Evolutionary conservation across 2,888 invertebrate species (phyloP).

Genomic region (Nymphalis c-album): DNA sequence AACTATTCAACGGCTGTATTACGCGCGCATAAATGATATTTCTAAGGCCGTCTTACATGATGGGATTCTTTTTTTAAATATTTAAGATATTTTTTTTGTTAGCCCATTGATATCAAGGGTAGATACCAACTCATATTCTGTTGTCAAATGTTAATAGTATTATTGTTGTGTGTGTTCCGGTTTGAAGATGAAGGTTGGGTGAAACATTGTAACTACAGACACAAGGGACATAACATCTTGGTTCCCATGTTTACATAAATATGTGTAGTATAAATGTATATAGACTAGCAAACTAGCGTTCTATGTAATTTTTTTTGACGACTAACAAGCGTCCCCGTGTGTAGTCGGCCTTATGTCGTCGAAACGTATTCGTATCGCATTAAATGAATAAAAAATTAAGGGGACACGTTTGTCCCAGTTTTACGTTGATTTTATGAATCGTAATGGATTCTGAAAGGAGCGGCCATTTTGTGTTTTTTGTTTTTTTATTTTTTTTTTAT

Average conservation of each 20-base stretch:
- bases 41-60: neutral
- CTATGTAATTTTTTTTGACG: neutral
- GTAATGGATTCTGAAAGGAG: conserved; percentile 8
- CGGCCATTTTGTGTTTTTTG: conserved; percentile 5
- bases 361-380: conserved; percentile 8
- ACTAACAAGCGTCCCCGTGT: neutral
- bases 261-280: too few species aligned
- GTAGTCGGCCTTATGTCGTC: neutral
- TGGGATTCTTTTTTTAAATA: neutral
- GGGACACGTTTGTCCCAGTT: conserved; percentile 11
- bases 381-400: conserved; percentile 18
- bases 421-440: conserved; percentile 16
- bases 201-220: too few species aligned
- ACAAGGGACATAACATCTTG: too few species aligned
- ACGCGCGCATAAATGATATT: conserved; percentile 19
- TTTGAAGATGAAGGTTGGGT: too few species aligned
- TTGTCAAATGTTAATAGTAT: too few species aligned
- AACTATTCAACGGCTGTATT: conserved; percentile 29
- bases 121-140: too few species aligned
- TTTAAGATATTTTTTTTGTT: too few species aligned
- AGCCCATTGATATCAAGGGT: too few species aligned
- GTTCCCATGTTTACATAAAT: too few species aligned
- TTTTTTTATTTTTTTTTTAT: conserved; percentile 3
- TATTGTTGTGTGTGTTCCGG: too few species aligned
- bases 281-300: too few species aligned